Conservation (phyloP, 2,888 invertebrate species). For the Ecdyonurus torrentis region DNA sequence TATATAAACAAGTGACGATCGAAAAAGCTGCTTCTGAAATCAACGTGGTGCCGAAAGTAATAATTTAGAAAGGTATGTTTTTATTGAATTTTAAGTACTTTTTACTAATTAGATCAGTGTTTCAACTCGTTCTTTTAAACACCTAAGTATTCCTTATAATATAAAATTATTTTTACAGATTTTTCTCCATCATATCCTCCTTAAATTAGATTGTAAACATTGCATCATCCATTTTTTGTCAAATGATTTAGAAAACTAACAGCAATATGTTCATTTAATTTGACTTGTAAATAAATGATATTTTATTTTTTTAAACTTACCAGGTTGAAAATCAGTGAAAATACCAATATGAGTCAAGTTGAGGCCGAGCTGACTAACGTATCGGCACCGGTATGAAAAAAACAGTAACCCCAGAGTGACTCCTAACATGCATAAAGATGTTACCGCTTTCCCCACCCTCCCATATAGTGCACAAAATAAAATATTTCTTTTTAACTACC, state of each 20-base stretch:
- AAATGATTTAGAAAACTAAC: too few relatives aligned
- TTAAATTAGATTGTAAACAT: background rate
- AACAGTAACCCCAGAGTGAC: too few relatives aligned
- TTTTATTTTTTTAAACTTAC: background rate
- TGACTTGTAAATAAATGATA: background rate
- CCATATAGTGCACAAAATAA: too few relatives aligned
- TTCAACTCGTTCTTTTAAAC: too few relatives aligned
- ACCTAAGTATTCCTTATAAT: too few relatives aligned
- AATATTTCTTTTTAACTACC: too few relatives aligned
- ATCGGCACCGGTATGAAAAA: background rate
- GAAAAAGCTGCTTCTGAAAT: background rate
- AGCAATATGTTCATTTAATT: background rate
- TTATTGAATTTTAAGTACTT: too few relatives aligned
- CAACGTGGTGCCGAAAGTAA: background rate
- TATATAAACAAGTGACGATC: background rate
- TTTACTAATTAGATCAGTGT: too few relatives aligned
- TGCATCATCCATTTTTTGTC: background rate
- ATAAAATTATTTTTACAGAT: too few relatives aligned
- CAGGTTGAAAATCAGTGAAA: background rate
- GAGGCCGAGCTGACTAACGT: background rate
- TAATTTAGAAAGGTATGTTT: background rate
- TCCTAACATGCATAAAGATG: too few relatives aligned
- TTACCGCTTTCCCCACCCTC: too few relatives aligned
- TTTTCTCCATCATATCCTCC: background rate
- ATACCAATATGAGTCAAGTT: background rate